These are phyloP conservation scores for Bombus waltoni DNA, from an alignment of 1,140 invertebrate genomes.

Conservation along the genomic window DNA sequence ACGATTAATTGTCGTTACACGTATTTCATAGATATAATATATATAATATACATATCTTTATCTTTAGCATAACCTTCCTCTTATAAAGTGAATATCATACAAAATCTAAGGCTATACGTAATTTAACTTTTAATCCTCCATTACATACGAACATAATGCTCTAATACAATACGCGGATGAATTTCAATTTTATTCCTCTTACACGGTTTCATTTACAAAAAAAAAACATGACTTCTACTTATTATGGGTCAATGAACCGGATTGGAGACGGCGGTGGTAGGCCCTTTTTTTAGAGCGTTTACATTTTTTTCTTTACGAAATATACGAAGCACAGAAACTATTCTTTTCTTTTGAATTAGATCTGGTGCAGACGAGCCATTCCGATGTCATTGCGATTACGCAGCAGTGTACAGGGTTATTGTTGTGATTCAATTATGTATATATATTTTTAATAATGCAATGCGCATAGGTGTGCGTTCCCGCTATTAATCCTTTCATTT, in stretches of 20 bases:
- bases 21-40: conserved; percentile 51
- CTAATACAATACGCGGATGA: conserved; percentile 42
- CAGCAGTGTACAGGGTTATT: not conserved
- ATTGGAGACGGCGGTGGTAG: conserved; percentile 49
- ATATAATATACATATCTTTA: conserved; percentile 37
- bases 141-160: conserved; percentile 57
- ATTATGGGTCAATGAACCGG: conserved; percentile 23
- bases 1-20: conserved; percentile 47
- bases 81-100: conserved; percentile 64
- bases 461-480: not conserved
- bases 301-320: conserved; percentile 2
- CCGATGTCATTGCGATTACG: not conserved
- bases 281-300: conserved; percentile 11
- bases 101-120: conserved; percentile 69
- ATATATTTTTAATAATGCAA: not conserved
- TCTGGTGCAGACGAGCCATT: not conserved
- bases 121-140: conserved; percentile 53
- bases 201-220: conserved; percentile 54
- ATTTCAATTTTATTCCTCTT: conserved; percentile 6
- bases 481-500: not conserved
- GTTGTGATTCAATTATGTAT: not conserved
- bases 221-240: conserved; percentile 29
- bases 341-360: not conserved
- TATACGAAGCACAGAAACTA: not conserved
- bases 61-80: conserved; percentile 34